A percentile compares a stretch with the other conserved stretches of the same genome.
These are phyloP conservation scores for Zoanthus solanderi DNA, from an alignment of 92 coral and sea anemone species.

Conservation along the genomic window DNA sequence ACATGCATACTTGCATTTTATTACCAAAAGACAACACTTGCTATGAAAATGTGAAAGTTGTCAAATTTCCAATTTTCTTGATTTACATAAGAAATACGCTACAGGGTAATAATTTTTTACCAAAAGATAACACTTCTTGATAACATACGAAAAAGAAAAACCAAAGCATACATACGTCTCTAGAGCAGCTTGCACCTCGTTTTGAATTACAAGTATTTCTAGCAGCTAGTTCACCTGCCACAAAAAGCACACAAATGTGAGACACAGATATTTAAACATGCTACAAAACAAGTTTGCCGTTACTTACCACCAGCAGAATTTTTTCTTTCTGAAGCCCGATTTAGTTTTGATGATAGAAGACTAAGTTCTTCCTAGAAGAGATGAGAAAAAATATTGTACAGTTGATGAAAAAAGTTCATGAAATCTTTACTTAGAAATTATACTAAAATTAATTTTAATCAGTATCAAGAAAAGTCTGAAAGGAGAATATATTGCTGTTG, in stretches of 20 bases:
- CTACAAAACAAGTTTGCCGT: too few species aligned
- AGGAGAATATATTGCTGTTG: too few species aligned
- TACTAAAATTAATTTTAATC: too few species aligned
- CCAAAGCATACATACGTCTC: slow-evolving; percentile 1
- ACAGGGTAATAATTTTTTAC: too few species aligned
- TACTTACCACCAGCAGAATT: slow-evolving; percentile 6
- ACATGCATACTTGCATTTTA: too few species aligned
- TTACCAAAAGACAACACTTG: too few species aligned
- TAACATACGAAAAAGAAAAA: background rate
- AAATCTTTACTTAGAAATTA: background rate
- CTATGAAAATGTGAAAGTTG: too few species aligned
- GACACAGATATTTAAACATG: too few species aligned
- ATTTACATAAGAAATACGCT: too few species aligned
- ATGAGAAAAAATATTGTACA: background rate
- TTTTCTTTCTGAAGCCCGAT: background rate
- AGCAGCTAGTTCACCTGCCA: slow-evolving; percentile 13
- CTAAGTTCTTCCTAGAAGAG: slow-evolving; percentile 7
- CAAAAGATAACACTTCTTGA: too few species aligned
- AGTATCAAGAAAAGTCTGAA: too few species aligned
- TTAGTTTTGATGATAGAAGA: background rate
- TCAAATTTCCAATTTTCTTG: too few species aligned
- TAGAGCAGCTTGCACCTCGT: background rate
- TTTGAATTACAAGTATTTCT: slow-evolving; percentile 1
- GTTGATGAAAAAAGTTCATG: background rate
- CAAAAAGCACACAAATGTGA: background rate